Percentiles rank a stretch among this genome's conserved stretches.
phyloP scores from a whole-genome alignment of 2,113 vertebrate species.

The Rhea pennata region DNA sequence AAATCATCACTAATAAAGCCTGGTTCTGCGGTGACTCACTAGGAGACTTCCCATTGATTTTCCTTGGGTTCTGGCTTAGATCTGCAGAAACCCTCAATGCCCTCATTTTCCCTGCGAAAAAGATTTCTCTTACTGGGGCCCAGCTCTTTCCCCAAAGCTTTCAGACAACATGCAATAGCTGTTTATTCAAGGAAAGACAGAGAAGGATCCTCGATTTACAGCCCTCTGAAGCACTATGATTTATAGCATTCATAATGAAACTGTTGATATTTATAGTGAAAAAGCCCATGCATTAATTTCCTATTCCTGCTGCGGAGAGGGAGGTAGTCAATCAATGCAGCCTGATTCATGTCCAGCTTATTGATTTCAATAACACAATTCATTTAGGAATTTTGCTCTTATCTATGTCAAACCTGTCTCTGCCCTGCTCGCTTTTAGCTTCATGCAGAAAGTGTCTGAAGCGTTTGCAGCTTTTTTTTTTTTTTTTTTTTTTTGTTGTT shows the following conservation, averaged over 20 bases:
- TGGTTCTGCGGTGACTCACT: background rate
- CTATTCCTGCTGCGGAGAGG: background rate
- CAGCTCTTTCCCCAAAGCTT: slow-evolving; percentile 15
- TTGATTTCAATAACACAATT: slow-evolving; percentile 14
- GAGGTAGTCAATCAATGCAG: slow-evolving; percentile 20
- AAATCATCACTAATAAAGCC: background rate
- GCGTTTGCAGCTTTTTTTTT: background rate
- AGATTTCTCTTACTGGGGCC: background rate
- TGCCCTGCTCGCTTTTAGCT: background rate
- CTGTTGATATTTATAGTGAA: slow-evolving; percentile 43
- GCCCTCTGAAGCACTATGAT: slow-evolving; percentile 11
- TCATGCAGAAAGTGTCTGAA: background rate
- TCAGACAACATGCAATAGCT: background rate
- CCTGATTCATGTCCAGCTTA: slow-evolving; percentile 13
- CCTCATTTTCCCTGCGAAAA: background rate
- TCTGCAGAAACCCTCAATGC: background rate
- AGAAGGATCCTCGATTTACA: slow-evolving; percentile 52
- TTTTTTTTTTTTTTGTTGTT: background rate
- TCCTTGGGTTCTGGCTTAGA: background rate
- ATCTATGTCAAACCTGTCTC: slow-evolving; percentile 6
- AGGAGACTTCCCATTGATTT: background rate
- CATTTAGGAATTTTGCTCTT: slow-evolving; percentile 4
- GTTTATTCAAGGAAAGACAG: slow-evolving; percentile 13
- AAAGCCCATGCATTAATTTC: background rate
- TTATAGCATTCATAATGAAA: slow-evolving; percentile 37